phyloP scores from a whole-genome alignment of 2,797 vertebrate species.

The Silurus aristotelis region DNA sequence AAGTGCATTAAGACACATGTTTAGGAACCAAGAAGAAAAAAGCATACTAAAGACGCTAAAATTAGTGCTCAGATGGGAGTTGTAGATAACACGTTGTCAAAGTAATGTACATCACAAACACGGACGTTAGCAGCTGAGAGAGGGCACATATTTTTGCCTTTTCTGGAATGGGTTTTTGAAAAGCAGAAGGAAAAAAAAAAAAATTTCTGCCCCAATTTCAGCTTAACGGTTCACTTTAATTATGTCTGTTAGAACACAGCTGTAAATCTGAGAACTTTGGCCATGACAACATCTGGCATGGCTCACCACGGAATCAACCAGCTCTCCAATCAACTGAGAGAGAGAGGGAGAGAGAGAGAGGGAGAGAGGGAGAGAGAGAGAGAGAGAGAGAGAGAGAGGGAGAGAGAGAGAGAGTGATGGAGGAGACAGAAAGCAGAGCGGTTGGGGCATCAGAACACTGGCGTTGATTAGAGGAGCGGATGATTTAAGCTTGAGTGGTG shows the following conservation, averaged over 20 bases:
- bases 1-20: not conserved
- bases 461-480: constrained; percentile 55
- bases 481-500: constrained; percentile 59
- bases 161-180: constrained; percentile 14
- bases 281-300: constrained; percentile 61
- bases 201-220: constrained; percentile 44
- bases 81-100: not conserved
- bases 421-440: constrained; percentile 64
- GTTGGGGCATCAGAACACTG: constrained; percentile 61
- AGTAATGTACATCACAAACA: not conserved
- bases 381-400: not conserved
- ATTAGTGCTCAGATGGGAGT: not conserved
- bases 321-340: constrained; percentile 54
- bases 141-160: constrained; percentile 32
- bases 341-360: not conserved
- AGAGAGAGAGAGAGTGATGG: constrained; percentile 43
- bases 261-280: constrained; percentile 58
- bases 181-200: not conserved
- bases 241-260: constrained; percentile 57
- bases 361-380: constrained; percentile 1
- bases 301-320: constrained; percentile 55
- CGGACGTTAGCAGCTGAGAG: constrained; percentile 8
- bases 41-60: not conserved
- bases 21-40: not conserved
- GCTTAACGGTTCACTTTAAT: constrained; percentile 59